Conservation (phyloP, 2,888 invertebrate genomes). For the Tachystola acroxantha region DNA sequence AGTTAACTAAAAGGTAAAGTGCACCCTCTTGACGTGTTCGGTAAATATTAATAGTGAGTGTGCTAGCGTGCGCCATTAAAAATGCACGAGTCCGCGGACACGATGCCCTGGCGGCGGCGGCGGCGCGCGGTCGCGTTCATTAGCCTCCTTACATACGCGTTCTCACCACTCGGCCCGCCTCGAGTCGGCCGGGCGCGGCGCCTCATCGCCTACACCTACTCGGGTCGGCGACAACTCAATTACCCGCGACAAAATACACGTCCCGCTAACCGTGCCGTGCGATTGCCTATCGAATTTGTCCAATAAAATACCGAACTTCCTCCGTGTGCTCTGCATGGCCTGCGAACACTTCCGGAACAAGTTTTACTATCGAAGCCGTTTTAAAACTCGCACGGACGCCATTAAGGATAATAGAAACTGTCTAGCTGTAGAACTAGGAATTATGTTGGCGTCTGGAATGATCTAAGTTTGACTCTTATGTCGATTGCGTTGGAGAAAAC, state of each 20-base stretch:
- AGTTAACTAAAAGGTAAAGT: conserved; percentile 79
- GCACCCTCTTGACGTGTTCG: conserved; percentile 79
- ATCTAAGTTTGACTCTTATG: conserved; percentile 67
- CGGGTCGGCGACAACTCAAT: conserved; percentile 25
- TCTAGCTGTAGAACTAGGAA: conserved; percentile 60
- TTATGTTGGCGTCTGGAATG: conserved; percentile 62
- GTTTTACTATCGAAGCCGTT: conserved; percentile 67
- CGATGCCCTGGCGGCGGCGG: conserved; percentile 34
- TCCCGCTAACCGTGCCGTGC: conserved; percentile 34
- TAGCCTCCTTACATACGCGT: conserved; percentile 54
- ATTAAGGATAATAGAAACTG: conserved; percentile 75
- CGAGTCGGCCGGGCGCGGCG: conserved; percentile 9
- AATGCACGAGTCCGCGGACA: conserved; percentile 75
- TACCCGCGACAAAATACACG: conserved; percentile 25
- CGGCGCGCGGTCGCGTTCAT: conserved; percentile 43
- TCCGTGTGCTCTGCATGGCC: conserved; percentile 51
- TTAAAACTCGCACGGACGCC: conserved; percentile 73
- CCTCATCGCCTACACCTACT: not conserved
- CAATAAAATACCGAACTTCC: conserved; percentile 69
- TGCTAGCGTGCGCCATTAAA: conserved; percentile 74
- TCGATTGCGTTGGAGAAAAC: conserved; percentile 34
- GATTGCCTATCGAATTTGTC: conserved; percentile 53
- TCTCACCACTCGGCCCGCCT: conserved; percentile 28
- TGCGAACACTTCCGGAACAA: conserved; percentile 64
- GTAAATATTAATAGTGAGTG: conserved; percentile 77